These are phyloP conservation scores for Neodon shergylaensis DNA, from an alignment of 2,113 vertebrate species.

Conservation along the genomic window DNA sequence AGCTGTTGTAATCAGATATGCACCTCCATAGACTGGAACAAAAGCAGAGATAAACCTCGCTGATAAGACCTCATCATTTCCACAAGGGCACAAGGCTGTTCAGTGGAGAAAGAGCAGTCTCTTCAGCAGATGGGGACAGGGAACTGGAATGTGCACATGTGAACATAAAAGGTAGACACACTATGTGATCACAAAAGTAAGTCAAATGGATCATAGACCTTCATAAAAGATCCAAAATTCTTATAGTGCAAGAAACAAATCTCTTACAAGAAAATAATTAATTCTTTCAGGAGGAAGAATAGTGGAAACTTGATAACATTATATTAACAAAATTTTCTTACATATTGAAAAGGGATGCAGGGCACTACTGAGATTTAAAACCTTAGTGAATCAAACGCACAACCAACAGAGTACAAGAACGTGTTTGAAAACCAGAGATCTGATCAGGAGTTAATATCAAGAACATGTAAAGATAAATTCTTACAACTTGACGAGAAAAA, in stretches of 20 bases:
- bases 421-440: rapidly evolving
- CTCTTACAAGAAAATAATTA: background rate
- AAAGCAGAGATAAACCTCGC: background rate
- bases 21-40: rapidly evolving
- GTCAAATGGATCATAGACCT: background rate
- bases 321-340: background rate
- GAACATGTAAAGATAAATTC: background rate
- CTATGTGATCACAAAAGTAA: background rate
- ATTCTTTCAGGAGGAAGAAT: background rate
- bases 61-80: rapidly evolving
- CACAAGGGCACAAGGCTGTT: rapidly evolving
- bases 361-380: background rate
- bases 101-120: rapidly evolving
- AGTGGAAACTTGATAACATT: background rate
- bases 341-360: background rate
- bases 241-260: background rate
- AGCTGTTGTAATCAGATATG: rapidly evolving
- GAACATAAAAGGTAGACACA: rapidly evolving
- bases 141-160: rapidly evolving
- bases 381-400: background rate
- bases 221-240: background rate
- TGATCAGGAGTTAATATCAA: too few species aligned
- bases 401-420: background rate
- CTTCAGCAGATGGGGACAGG: rapidly evolving
- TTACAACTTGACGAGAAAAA: background rate